phyloP scores from a whole-genome alignment of 2,888 invertebrate genomes.

The Tortricodes alternella region DNA sequence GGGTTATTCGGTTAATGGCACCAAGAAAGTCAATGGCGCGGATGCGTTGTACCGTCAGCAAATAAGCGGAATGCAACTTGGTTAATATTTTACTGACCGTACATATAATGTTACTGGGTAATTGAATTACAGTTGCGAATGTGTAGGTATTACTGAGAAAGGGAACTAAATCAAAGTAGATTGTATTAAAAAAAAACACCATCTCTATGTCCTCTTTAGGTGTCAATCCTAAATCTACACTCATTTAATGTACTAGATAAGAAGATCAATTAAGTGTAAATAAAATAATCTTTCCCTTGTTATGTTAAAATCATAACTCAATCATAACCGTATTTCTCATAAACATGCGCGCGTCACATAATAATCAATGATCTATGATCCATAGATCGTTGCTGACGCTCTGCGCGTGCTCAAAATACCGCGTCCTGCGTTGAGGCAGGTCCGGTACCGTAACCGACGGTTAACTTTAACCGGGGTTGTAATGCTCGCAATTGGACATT shows the following conservation, averaged over 20 bases:
- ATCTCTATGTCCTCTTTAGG: no score
- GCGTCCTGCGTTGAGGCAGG: slow-evolving; percentile 46
- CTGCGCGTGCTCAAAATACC: slow-evolving; percentile 66
- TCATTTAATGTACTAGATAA: no score
- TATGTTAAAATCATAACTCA: no score
- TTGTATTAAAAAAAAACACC: no score
- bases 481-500: no score
- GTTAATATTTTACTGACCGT: background rate
- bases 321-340: no score
- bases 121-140: background rate
- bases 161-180: no score
- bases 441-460: slow-evolving; percentile 35
- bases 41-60: slow-evolving; percentile 71
- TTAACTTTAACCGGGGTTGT: slow-evolving; percentile 20
- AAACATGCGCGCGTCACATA: no score
- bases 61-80: slow-evolving; percentile 15
- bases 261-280: no score
- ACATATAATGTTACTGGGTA: background rate
- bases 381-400: slow-evolving; percentile 47
- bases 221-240: no score
- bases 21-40: slow-evolving; percentile 81
- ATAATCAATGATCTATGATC: slow-evolving; percentile 13
- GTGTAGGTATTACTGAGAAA: background rate
- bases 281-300: no score
- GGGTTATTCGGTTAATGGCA: slow-evolving; percentile 84